Evolutionary conservation across 1,140 invertebrate species (phyloP), one percentile per base, ranked within the genome.

Genomic region (Vanessa atalanta): DNA sequence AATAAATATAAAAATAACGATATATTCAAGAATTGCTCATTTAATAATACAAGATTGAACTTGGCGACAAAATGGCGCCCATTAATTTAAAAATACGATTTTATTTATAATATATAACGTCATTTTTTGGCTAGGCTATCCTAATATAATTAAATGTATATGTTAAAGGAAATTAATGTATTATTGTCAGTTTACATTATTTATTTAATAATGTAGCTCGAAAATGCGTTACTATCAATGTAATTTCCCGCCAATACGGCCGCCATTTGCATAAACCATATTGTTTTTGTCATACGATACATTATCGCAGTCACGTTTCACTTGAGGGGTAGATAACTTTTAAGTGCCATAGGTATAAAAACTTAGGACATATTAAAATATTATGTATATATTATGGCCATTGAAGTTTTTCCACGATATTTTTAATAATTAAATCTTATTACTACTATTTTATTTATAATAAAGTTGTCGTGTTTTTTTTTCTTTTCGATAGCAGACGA

Each of bases 181-280:
- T 6, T 12, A 14, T 51, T 51, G n/a, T 51, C 48, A n/a, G n/a
- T 51, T 51, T 5, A 13, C 14, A 51, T 5, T 51, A 15, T 4
- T 14, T 50, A 50, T 15, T 51, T 15, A n/a, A 15, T n/a, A 51
- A 51, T 15, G 13, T n/a, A 51, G 57, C 51, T 51, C 47, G 60
- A 67, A 51, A 67, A 67, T 61, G 65, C 71, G 53, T 67, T 20
- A 63, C 71, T 73, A 73, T 73, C 65, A 66, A 53, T 15, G 13
- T 50, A 47, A 61, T 57, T 68, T 63, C 53, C 71, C 71, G 65
- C 65, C 71, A 23, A 70, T 48, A n/a, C 26, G 9, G 7, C 68
- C 68, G 57, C 71, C 71, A 73, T 73, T 73, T 61, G 71, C 71
- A 61, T 67, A 50, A 55, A 65, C 55, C 65, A 68, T 73, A 47